Conservation (phyloP, 2,888 invertebrate species). For the Coenonympha arcania region DNA sequence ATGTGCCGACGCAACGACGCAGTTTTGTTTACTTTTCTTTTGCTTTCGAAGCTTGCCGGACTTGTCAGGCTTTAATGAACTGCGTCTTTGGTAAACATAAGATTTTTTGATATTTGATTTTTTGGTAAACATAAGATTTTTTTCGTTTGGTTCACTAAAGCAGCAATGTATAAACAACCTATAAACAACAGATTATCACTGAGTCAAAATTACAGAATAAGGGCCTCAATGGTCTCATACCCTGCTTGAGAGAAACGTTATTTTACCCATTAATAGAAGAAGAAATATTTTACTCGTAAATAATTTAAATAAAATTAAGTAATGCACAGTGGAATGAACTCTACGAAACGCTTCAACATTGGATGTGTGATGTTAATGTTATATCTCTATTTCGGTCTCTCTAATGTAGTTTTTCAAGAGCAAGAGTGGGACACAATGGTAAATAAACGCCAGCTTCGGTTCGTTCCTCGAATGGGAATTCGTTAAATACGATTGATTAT, state of each 20-base stretch:
- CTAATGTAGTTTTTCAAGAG: neutral
- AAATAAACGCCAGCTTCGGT: neutral
- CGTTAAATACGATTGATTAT: neutral
- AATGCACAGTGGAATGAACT: conserved; percentile 15
- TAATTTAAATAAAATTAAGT: conserved; percentile 1
- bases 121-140: no score
- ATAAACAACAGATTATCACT: no score
- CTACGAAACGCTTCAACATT: conserved; percentile 15
- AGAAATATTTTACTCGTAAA: no score
- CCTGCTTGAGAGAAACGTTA: no score
- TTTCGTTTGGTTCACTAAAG: no score
- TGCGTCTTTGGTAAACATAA: neutral
- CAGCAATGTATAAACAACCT: no score
- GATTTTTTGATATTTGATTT: no score
- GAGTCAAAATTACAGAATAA: no score
- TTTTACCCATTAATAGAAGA: no score
- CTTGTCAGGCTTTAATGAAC: conserved; percentile 2
- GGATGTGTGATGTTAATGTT: neutral
- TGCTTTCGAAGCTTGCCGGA: conserved; percentile 1
- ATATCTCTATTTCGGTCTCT: neutral
- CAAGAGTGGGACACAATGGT: conserved; percentile 1
- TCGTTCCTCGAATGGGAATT: neutral
- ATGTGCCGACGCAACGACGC: conserved; percentile 12
- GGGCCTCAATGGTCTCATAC: no score
- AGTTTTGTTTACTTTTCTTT: conserved; percentile 17